Conservation (phyloP, 2,888 invertebrate species). For the Polydrusus pterygomalis region DNA sequence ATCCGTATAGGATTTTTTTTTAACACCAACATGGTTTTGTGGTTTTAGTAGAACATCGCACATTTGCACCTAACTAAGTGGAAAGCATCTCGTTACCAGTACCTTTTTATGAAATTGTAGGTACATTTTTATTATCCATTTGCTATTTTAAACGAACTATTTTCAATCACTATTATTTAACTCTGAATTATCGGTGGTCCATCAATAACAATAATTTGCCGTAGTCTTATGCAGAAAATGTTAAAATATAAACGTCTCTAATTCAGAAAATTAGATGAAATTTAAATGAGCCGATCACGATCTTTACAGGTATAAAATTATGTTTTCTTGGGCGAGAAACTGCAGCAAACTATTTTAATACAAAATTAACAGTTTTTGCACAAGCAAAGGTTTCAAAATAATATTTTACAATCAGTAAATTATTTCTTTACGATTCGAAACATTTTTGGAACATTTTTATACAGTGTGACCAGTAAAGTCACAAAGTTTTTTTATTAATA, state of each 20-base stretch:
- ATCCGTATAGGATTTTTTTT: not conserved
- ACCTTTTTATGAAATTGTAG: too few relatives aligned
- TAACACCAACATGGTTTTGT: conserved; percentile 4
- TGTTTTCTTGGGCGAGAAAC: conserved; percentile 49
- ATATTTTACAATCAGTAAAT: too few relatives aligned
- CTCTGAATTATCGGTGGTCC: not conserved
- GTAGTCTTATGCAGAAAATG: conserved; percentile 25
- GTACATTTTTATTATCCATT: too few relatives aligned
- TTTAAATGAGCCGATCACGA: conserved; percentile 53
- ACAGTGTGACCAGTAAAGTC: too few relatives aligned
- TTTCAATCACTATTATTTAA: conserved; percentile 21
- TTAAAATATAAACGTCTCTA: conserved; percentile 26
- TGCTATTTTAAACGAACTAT: not conserved
- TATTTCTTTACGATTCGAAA: too few relatives aligned
- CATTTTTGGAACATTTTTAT: too few relatives aligned
- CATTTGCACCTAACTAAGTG: too few relatives aligned
- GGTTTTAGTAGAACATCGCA: not conserved
- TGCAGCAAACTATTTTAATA: conserved; percentile 46
- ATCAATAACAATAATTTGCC: conserved; percentile 31
- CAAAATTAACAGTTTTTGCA: conserved; percentile 36
- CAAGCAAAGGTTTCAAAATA: not conserved
- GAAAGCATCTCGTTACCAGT: too few relatives aligned
- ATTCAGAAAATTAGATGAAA: conserved; percentile 49
- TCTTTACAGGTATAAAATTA: conserved; percentile 50
- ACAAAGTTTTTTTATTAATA: too few relatives aligned